phyloP scores from a whole-genome alignment of 2,888 invertebrate genomes.

The Onchidella celtica region DNA sequence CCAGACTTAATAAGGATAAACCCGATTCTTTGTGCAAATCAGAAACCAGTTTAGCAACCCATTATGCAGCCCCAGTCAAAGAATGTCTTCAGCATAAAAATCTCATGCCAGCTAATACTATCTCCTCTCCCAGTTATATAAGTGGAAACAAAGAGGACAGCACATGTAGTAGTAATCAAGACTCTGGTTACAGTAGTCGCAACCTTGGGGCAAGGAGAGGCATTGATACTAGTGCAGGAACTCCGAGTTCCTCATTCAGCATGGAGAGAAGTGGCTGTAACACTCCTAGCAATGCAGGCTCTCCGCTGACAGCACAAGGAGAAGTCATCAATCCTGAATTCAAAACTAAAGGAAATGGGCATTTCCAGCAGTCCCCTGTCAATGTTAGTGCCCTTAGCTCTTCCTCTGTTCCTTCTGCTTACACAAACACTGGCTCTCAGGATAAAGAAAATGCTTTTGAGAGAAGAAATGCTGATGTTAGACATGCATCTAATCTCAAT shows the following conservation, averaged over 20 bases:
- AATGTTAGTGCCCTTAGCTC: background rate
- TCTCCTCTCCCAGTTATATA: conserved; percentile 37
- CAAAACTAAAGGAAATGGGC: background rate
- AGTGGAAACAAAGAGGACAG: conserved; percentile 71
- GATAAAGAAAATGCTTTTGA: conserved; percentile 4
- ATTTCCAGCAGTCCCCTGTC: background rate
- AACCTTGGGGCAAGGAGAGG: conserved; percentile 71
- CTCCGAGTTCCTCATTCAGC: conserved; percentile 74
- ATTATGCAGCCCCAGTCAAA: conserved; percentile 22
- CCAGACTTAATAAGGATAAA: background rate
- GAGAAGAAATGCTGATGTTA: background rate
- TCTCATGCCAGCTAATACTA: conserved; percentile 11
- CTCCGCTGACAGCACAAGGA: conserved; percentile 53
- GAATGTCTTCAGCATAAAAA: conserved; percentile 55
- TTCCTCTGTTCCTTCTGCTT: background rate
- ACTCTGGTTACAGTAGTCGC: conserved; percentile 92
- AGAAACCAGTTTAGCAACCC: background rate
- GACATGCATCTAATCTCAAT: background rate
- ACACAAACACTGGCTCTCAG: background rate
- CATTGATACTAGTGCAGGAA: conserved; percentile 61
- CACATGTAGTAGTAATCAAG: conserved; percentile 81
- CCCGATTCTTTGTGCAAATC: background rate
- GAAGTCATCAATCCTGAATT: conserved; percentile 3
- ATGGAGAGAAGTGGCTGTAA: conserved; percentile 65
- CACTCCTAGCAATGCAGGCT: conserved; percentile 65